These are phyloP conservation scores for Drosophila cardini DNA, from an alignment of 1,140 invertebrate genomes.

Conservation along the genomic window DNA sequence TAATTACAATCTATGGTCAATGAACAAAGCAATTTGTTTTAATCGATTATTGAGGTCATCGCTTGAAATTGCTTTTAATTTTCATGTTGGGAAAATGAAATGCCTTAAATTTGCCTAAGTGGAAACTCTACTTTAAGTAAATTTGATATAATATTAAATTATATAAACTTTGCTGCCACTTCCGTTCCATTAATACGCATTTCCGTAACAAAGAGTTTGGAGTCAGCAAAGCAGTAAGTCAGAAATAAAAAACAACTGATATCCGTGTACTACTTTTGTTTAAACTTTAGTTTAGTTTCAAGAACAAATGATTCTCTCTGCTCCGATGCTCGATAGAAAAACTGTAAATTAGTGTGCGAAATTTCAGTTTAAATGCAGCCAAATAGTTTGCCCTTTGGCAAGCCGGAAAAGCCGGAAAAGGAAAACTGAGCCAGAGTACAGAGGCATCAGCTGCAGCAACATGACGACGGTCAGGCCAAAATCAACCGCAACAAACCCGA, in stretches of 20 bases:
- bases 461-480: slow-evolving; percentile 67
- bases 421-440: slow-evolving; percentile 18
- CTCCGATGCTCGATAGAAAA: slow-evolving; percentile 20
- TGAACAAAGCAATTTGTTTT: slow-evolving; percentile 21
- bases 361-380: slow-evolving; percentile 56
- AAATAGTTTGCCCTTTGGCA: slow-evolving; percentile 70
- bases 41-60: slow-evolving; percentile 18
- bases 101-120: neutral
- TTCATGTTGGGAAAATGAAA: slow-evolving; percentile 6
- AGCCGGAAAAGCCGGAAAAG: slow-evolving; percentile 64
- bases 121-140: slow-evolving; percentile 23
- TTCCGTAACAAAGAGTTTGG: slow-evolving; percentile 56
- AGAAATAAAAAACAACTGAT: slow-evolving; percentile 33
- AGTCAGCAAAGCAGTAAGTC: slow-evolving; percentile 32
- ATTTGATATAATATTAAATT: slow-evolving; percentile 30
- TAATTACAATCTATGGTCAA: slow-evolving; percentile 15
- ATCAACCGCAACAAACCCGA: slow-evolving; percentile 73
- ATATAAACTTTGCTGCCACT: slow-evolving; percentile 50
- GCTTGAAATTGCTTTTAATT: slow-evolving; percentile 36
- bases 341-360: slow-evolving; percentile 76
- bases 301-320: slow-evolving; percentile 22
- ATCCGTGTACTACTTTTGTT: slow-evolving; percentile 14
- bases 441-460: slow-evolving; percentile 54
- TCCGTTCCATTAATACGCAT: slow-evolving; percentile 78
- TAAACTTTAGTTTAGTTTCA: slow-evolving; percentile 23